Evolutionary conservation across 1,140 invertebrate genomes (phyloP).

Genomic region (Luehdorfia chinensis): DNA sequence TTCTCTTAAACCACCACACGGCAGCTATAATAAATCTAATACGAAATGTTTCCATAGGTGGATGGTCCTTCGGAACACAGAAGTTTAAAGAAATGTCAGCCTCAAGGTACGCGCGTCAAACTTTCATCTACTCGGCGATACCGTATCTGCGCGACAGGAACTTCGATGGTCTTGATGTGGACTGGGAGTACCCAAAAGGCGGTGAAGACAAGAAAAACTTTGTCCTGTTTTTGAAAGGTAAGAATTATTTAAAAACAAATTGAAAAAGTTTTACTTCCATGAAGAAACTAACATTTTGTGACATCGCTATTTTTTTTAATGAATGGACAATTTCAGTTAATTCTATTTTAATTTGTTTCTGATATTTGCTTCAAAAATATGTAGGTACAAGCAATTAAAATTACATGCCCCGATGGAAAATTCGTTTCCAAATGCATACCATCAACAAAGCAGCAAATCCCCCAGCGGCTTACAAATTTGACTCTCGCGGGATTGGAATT

Average conservation of each 20-base stretch:
- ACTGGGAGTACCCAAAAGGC: slow-evolving; percentile 98
- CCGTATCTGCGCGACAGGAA: slow-evolving; percentile 91
- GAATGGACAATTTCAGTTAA: background rate
- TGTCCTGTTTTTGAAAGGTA: slow-evolving; percentile 92
- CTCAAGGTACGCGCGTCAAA: slow-evolving; percentile 91
- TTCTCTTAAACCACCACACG: too few species aligned
- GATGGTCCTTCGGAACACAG: slow-evolving; percentile 97
- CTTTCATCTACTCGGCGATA: slow-evolving; percentile 96
- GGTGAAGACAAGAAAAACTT: slow-evolving; percentile 96
- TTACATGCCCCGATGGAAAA: background rate
- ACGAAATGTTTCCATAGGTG: too few species aligned
- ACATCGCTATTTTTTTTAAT: too few species aligned
- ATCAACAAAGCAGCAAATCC: background rate
- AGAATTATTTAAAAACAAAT: slow-evolving; percentile 23
- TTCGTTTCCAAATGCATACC: background rate
- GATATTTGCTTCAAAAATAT: too few species aligned
- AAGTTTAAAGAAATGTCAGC: slow-evolving; percentile 96
- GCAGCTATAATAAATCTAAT: too few species aligned
- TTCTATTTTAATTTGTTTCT: too few species aligned
- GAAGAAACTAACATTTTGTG: too few species aligned
- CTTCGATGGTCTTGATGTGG: slow-evolving; percentile 95
- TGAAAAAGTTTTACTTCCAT: too few species aligned
- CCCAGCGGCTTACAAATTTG: too few species aligned
- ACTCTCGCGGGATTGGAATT: too few species aligned
- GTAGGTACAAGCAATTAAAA: background rate